These are phyloP conservation scores for Pollicipes pollicipes DNA, from an alignment of 1,140 invertebrate species.

Conservation along the genomic window DNA sequence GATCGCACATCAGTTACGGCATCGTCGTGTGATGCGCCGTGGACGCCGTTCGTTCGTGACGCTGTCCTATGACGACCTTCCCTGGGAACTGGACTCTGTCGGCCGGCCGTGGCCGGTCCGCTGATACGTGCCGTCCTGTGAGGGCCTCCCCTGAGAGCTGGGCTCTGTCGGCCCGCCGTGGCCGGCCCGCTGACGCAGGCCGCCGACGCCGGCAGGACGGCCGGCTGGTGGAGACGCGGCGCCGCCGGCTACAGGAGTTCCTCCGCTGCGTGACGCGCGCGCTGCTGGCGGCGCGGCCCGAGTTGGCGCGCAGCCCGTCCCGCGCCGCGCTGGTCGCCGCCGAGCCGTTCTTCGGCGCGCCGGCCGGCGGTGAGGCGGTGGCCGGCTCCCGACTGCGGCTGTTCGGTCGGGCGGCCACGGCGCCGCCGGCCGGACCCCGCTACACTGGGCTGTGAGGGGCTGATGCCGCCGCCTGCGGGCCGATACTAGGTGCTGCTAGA, in stretches of 20 bases:
- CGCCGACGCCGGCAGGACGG: slow-evolving; percentile 38
- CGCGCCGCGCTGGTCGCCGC: slow-evolving; percentile 49
- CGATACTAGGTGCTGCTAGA: no score
- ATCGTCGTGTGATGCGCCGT: no score
- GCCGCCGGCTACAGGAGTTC: slow-evolving; percentile 55
- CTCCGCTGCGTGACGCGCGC: slow-evolving; percentile 53
- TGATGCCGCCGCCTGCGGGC: no score
- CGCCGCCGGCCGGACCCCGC: no score
- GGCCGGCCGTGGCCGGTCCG: no score
- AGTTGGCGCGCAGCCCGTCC: slow-evolving; percentile 44
- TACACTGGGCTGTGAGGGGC: neutral
- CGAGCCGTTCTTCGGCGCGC: slow-evolving; percentile 50
- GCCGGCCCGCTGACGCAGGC: slow-evolving; percentile 9
- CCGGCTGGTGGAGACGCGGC: slow-evolving; percentile 56
- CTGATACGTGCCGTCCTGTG: no score
- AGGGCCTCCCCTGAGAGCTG: no score
- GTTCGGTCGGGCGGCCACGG: neutral
- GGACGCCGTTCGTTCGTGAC: no score
- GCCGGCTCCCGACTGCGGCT: neutral
- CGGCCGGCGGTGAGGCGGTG: neutral
- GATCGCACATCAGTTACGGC: no score
- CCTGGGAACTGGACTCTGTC: no score
- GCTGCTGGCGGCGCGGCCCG: slow-evolving; percentile 42
- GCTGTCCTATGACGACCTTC: no score
- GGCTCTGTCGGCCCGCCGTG: no score